Conservation (phyloP, 1,140 invertebrate species). For the Venturia canescens region DNA sequence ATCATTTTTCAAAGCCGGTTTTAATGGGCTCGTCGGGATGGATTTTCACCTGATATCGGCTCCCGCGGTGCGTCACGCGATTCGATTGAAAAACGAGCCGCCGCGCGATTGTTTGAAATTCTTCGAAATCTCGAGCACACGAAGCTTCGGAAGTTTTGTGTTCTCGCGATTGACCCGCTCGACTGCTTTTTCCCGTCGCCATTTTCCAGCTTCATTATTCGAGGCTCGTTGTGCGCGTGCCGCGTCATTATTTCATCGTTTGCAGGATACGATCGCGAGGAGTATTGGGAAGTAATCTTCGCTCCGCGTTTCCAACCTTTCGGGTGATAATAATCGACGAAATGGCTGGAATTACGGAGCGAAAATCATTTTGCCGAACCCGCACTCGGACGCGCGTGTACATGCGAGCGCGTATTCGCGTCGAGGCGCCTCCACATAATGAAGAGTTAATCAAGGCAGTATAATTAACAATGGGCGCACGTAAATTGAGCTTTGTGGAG, state of each 20-base stretch:
- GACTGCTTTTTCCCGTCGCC: background rate
- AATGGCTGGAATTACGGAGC: background rate
- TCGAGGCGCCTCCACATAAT: no score
- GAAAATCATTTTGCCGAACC: no score
- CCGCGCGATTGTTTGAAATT: no score
- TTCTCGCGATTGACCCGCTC: no score
- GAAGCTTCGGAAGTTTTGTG: no score
- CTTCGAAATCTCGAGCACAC: no score
- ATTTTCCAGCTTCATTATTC: background rate
- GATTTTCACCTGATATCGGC: no score
- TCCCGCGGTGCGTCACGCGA: no score
- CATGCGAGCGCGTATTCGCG: no score
- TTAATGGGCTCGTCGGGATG: no score
- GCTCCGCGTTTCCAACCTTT: background rate
- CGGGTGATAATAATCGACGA: background rate
- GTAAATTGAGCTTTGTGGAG: slow-evolving; percentile 14
- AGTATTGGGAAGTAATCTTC: background rate
- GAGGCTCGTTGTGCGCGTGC: background rate
- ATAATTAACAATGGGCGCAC: slow-evolving; percentile 24
- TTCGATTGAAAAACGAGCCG: no score
- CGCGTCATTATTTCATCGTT: slow-evolving; percentile 17
- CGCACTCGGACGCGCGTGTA: no score
- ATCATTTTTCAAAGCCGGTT: background rate
- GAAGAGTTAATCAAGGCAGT: slow-evolving; percentile 33
- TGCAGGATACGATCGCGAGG: slow-evolving; percentile 15